phyloP scores from a whole-genome alignment of 2,797 vertebrate genomes.

The Notamacropus eugenii region DNA sequence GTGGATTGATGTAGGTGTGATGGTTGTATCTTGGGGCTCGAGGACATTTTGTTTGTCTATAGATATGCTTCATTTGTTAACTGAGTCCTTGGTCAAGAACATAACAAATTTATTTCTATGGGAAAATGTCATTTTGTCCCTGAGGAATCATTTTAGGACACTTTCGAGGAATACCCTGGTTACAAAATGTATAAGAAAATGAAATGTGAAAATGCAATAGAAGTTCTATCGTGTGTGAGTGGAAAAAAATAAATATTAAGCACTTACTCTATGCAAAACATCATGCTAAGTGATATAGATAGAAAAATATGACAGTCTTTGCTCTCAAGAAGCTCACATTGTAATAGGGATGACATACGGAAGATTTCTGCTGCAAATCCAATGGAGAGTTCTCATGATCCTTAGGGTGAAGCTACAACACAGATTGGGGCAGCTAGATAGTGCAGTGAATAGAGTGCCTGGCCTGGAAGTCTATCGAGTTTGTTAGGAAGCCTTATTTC shows the following conservation, averaged over 20 bases:
- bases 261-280: neutral
- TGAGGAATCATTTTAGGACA: neutral
- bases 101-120: neutral
- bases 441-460: neutral
- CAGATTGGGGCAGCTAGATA: neutral
- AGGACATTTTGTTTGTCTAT: neutral
- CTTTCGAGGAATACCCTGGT: neutral
- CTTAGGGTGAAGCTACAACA: neutral
- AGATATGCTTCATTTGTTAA: neutral
- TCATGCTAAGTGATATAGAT: neutral
- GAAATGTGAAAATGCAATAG: neutral
- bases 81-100: neutral
- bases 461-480: neutral
- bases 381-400: neutral
- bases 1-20: neutral
- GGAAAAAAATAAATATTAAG: neutral
- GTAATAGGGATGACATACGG: neutral
- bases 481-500: neutral
- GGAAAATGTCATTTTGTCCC: neutral
- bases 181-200: neutral
- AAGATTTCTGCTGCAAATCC: neutral
- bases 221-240: neutral
- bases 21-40: neutral
- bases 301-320: neutral
- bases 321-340: neutral